Conservation (phyloP, 2,797 vertebrate genomes). For the Platyrinchus mystaceus region DNA sequence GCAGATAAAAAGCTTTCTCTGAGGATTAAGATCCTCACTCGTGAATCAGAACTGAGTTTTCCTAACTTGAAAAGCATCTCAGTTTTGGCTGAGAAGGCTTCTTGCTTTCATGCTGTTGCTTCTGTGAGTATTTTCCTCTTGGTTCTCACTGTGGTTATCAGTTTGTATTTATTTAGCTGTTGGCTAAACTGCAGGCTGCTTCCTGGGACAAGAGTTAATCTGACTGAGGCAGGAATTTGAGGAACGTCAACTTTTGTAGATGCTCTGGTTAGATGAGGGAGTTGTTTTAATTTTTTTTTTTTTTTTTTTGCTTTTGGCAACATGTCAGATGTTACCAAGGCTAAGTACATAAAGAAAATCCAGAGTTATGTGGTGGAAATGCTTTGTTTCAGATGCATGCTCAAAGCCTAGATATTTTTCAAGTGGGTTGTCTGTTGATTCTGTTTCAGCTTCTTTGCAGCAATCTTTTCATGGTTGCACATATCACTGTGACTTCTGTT, state of each 20-base stretch:
- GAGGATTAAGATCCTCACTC: neutral
- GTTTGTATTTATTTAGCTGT: neutral
- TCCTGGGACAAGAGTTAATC: neutral
- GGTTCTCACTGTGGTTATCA: neutral
- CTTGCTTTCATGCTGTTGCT: neutral
- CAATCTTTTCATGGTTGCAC: neutral
- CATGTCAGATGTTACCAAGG: neutral
- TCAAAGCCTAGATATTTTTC: neutral
- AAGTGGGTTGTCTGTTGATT: neutral
- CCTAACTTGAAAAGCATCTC: neutral
- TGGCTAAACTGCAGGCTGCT: neutral
- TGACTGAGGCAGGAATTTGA: neutral
- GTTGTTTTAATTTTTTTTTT: neutral
- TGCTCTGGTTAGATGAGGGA: neutral
- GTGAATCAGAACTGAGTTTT: neutral
- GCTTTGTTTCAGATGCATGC: neutral
- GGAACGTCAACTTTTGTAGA: neutral
- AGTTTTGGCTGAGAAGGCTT: neutral
- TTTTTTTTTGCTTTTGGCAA: neutral
- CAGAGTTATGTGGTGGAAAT: neutral
- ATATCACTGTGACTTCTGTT: neutral
- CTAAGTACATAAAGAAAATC: neutral
- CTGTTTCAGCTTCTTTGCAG: neutral
- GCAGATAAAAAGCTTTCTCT: neutral
- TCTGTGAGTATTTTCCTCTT: neutral